A percentile compares a stretch with the other conserved stretches of the same genome.
These are phyloP conservation scores for Drosophila cardini DNA, from an alignment of 1,140 invertebrate genomes.

Conservation along the genomic window DNA sequence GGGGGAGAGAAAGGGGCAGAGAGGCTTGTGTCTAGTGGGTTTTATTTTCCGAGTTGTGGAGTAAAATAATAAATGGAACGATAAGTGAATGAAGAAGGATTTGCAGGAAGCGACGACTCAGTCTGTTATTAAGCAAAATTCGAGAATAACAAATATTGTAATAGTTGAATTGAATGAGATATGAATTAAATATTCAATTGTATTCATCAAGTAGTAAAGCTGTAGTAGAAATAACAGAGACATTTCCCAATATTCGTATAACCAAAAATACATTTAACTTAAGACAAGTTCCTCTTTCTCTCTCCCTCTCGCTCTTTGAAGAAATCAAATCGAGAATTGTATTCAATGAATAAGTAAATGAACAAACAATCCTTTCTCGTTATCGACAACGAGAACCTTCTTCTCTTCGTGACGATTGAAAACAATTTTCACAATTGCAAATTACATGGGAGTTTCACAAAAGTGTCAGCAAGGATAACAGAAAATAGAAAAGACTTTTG, in stretches of 20 bases:
- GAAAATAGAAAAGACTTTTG: conserved; percentile 25
- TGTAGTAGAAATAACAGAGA: conserved; percentile 2
- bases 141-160: background rate
- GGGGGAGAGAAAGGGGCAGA: background rate
- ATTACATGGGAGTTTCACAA: conserved; percentile 20
- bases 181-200: conserved; percentile 14
- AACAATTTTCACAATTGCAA: conserved; percentile 60
- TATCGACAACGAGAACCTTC: conserved; percentile 12
- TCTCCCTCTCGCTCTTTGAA: background rate
- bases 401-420: conserved; percentile 47
- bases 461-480: conserved; percentile 3
- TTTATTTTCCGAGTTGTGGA: conserved; percentile 15
- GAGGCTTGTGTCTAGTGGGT: conserved; percentile 42
- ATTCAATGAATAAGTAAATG: conserved; percentile 58
- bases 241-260: background rate
- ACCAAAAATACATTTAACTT: conserved; percentile 4
- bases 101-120: background rate
- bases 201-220: background rate
- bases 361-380: conserved; percentile 45
- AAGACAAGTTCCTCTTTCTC: background rate
- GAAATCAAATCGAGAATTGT: conserved; percentile 53
- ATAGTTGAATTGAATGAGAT: conserved; percentile 7
- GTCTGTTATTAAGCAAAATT: conserved; percentile 8
- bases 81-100: conserved; percentile 32
- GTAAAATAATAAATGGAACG: conserved; percentile 62